Base-by-base conservation (phyloP, 2,113 vertebrate species). In the Chloropsis hardwickii region DNA sequence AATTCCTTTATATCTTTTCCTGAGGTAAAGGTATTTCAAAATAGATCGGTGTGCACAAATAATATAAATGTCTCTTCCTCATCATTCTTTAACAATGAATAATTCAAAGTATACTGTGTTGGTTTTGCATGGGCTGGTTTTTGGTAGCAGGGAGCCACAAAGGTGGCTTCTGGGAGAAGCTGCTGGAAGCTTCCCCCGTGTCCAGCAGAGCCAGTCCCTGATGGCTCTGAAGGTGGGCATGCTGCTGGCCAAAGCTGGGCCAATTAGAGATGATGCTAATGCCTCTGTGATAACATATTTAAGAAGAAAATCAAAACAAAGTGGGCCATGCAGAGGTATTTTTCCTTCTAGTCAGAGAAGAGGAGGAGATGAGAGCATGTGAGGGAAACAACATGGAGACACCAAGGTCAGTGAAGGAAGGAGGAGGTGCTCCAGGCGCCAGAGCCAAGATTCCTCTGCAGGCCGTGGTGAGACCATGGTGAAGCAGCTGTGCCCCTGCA, bases 381-480 rank as follows among this genome's bases (percentile, higher is more conserved):
- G 31, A 65, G 39, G 5, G 25, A 53, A 44, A 29, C 19, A 44
- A 18, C 9, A 11, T 3, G 19, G 39, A 10, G 6, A 23, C 25
- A 14, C 11, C 37, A 9, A 29, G 31, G 31, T 35, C 60, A 64
- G 60, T 53, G 60, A 0, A 35, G 25, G 4, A 64, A 6, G 14
- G 4, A 79, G 23, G 47, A 42, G 24, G 8, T 16, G 18, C 47
- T 78, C 4, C 29, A 78, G 47, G 14, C 0, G 0, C 14, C 1
- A 0, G 31, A 51, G 47, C 8, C 0, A 1, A 28, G 5, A 10
- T 64, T 42, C 25, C 33, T 8, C 74, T 35, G 47, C 14, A n/a
- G 47, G 16, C 21, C 1, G 0, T 39, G 44, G n/a, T 24, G 56
- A 39, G n/a, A 14, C n/a, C 7, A 2, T 19, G 44, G 74, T 17